Percentiles rank a stretch among this genome's conserved stretches.
phyloP scores from a whole-genome alignment of 2,888 invertebrate species.

The Heliconius sara region DNA sequence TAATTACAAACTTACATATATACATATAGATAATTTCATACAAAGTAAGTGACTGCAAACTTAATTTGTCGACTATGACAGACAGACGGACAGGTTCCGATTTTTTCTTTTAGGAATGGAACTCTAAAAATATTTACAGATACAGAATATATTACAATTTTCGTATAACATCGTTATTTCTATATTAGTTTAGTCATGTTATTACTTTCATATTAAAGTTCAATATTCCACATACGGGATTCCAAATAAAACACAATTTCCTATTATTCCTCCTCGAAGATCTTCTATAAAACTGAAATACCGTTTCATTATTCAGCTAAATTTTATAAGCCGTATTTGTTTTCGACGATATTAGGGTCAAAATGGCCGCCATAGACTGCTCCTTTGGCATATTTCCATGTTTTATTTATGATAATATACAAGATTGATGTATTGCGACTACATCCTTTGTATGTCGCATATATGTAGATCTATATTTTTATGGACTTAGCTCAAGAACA shows the following conservation, averaged over 20 bases:
- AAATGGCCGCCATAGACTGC: conserved; percentile 8
- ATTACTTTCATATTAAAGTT: conserved; percentile 5
- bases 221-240: conserved; percentile 5
- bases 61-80: no score
- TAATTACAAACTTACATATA: no score
- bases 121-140: background rate
- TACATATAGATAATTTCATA: no score
- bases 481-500: background rate
- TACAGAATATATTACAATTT: background rate
- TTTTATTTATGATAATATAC: conserved; percentile 16
- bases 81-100: no score
- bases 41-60: no score
- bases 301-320: conserved; percentile 24
- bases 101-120: background rate
- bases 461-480: conserved; percentile 8
- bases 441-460: conserved; percentile 3
- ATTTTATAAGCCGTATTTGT: conserved; percentile 26
- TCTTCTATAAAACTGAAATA: conserved; percentile 17
- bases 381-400: conserved; percentile 19
- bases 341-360: conserved; percentile 20
- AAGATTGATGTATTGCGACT: conserved; percentile 21
- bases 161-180: background rate
- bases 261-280: background rate
- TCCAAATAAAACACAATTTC: conserved; percentile 13
- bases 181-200: conserved; percentile 3